A percentile compares a stretch with the other conserved stretches of the same genome.
Conservation (phyloP, 2,797 vertebrate genomes). For the Manis javanica region DNA sequence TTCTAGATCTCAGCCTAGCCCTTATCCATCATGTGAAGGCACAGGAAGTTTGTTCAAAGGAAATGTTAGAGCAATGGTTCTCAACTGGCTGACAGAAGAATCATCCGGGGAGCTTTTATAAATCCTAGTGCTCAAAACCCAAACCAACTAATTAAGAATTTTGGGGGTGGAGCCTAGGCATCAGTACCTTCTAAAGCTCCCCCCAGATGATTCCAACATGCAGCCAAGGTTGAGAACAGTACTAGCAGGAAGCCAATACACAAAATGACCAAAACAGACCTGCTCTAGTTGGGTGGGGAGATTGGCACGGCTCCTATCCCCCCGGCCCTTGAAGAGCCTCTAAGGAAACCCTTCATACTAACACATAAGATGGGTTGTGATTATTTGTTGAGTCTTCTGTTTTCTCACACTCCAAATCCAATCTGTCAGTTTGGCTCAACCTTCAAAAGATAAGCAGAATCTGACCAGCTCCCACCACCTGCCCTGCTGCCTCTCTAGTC, state of each 20-base stretch:
- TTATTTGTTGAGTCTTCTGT: background rate
- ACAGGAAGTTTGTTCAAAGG: background rate
- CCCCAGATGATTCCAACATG: background rate
- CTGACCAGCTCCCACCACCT: background rate
- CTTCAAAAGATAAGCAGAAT: background rate
- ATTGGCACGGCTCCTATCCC: background rate
- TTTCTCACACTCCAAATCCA: slow-evolving; percentile 8
- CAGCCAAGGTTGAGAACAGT: background rate
- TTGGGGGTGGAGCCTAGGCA: background rate
- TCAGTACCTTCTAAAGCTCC: background rate
- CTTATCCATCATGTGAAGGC: background rate
- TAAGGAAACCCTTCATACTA: background rate
- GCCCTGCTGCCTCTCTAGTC: background rate
- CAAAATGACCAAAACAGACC: background rate
- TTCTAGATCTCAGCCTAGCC: background rate
- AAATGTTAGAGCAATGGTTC: background rate
- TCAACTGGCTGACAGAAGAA: background rate
- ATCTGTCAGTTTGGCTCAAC: background rate
- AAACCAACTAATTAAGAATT: background rate
- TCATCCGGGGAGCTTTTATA: background rate
- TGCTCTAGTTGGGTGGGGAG: background rate
- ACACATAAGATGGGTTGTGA: background rate
- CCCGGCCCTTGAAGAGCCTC: background rate
- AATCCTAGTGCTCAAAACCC: background rate
- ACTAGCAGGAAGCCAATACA: background rate